A percentile compares a stretch with the other conserved stretches of the same genome.
phyloP scores from a whole-genome alignment of 2,113 vertebrate species.

The Triplophysa tibetana region DNA sequence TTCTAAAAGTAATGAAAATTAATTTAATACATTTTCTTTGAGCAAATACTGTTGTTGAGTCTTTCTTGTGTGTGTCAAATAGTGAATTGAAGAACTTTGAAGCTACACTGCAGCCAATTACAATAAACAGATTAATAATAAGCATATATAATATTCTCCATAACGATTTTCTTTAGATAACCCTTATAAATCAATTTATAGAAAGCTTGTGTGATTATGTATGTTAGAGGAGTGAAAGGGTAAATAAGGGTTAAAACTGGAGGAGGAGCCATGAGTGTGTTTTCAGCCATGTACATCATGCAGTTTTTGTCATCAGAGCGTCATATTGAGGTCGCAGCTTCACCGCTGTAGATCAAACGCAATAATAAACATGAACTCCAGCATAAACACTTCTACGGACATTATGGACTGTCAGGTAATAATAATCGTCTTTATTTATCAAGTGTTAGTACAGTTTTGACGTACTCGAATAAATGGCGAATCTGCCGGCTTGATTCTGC shows the following conservation, averaged over 20 bases:
- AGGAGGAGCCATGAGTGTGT: slow-evolving; percentile 1
- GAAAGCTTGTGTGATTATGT: too few relatives aligned
- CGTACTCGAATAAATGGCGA: not conserved
- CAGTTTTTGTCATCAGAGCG: too few relatives aligned
- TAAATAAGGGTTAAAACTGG: not conserved
- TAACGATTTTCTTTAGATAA: too few relatives aligned
- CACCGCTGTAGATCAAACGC: not conserved
- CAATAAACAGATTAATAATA: too few relatives aligned
- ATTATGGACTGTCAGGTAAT: slow-evolving; percentile 41
- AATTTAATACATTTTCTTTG: slow-evolving; percentile 77
- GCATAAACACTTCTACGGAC: not conserved
- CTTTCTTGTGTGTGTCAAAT: not conserved
- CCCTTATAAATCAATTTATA: too few relatives aligned
- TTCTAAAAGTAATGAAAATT: slow-evolving; percentile 77
- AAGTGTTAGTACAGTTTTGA: not conserved
- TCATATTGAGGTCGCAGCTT: not conserved
- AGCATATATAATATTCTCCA: too few relatives aligned
- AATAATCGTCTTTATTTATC: not conserved
- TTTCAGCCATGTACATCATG: too few relatives aligned
- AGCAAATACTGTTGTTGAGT: slow-evolving; percentile 61
- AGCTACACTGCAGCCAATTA: too few relatives aligned
- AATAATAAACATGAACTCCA: slow-evolving; percentile 16
- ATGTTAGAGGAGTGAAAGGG: not conserved
- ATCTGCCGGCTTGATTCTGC: not conserved
- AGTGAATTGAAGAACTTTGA: not conserved